A percentile compares a stretch with the other conserved stretches of the same genome.
These are phyloP conservation scores for Dione juno DNA, from an alignment of 2,888 invertebrate species.

Conservation along the genomic window DNA sequence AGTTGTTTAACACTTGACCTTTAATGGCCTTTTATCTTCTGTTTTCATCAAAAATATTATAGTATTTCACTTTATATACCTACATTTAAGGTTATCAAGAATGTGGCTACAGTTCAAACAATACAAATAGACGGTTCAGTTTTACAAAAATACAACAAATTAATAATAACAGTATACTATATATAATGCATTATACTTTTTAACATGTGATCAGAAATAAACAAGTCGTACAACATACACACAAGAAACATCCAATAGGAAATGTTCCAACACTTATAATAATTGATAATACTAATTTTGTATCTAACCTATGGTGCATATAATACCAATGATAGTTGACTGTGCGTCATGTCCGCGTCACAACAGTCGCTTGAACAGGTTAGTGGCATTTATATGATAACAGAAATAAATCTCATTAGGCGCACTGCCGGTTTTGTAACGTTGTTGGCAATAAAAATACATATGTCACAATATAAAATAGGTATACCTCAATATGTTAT, in stretches of 20 bases:
- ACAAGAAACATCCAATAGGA: neutral
- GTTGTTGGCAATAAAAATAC: conserved; percentile 1
- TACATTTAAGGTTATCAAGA: no score
- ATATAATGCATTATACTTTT: no score
- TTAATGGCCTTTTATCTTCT: no score
- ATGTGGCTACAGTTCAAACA: no score
- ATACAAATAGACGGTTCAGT: no score
- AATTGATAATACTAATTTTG: conserved; percentile 10
- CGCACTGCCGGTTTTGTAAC: conserved; percentile 17
- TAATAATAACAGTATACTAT: no score
- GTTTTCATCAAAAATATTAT: no score
- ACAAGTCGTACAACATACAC: neutral
- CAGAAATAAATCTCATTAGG: conserved; percentile 23
- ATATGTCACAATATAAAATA: neutral
- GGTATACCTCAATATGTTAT: neutral
- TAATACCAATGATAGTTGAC: neutral
- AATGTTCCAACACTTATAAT: conserved; percentile 6
- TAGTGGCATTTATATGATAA: conserved; percentile 24
- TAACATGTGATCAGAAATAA: neutral
- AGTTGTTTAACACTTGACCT: no score
- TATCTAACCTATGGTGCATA: conserved; percentile 13
- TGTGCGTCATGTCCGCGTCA: conserved; percentile 13
- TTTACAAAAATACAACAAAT: no score
- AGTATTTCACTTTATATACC: no score
- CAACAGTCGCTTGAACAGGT: conserved; percentile 5